These are phyloP conservation scores for Chloromyia formosa DNA, from an alignment of 2,888 invertebrate species.

Conservation along the genomic window DNA sequence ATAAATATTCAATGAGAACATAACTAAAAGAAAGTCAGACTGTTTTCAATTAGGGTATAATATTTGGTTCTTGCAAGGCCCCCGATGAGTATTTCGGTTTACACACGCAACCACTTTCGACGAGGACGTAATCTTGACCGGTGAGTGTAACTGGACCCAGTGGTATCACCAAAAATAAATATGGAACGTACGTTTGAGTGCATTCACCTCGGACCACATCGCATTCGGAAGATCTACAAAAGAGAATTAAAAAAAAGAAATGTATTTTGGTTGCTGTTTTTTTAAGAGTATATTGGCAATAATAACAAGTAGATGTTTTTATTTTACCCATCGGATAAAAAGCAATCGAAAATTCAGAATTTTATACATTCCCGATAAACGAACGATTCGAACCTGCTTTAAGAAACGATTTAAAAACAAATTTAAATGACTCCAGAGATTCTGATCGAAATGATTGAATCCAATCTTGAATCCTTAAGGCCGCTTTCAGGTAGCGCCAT, in stretches of 20 bases:
- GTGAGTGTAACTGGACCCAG: slow-evolving; percentile 89
- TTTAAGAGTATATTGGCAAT: neutral
- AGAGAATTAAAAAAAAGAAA: slow-evolving; percentile 27
- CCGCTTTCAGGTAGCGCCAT: too few species aligned
- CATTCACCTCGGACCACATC: slow-evolving; percentile 89
- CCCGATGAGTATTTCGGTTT: slow-evolving; percentile 68
- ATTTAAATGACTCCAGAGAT: too few species aligned
- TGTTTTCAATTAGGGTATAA: slow-evolving; percentile 60
- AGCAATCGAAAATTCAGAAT: too few species aligned
- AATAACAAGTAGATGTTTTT: too few species aligned
- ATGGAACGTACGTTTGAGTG: slow-evolving; percentile 87
- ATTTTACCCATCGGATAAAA: too few species aligned
- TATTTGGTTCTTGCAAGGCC: slow-evolving; percentile 63
- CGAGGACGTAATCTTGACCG: slow-evolving; percentile 93
- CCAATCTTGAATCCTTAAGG: too few species aligned
- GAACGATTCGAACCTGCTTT: too few species aligned
- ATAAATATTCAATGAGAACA: slow-evolving; percentile 28
- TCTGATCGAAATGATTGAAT: too few species aligned
- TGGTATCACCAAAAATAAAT: slow-evolving; percentile 89
- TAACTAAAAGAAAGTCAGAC: slow-evolving; percentile 30
- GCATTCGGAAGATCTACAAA: slow-evolving; percentile 82
- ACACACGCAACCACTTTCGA: slow-evolving; percentile 94
- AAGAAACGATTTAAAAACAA: too few species aligned
- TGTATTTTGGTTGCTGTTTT: slow-evolving; percentile 12
- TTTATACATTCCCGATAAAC: too few species aligned